Conservation (phyloP, 2,888 invertebrate species). For the Dermolepida albohirtum region DNA sequence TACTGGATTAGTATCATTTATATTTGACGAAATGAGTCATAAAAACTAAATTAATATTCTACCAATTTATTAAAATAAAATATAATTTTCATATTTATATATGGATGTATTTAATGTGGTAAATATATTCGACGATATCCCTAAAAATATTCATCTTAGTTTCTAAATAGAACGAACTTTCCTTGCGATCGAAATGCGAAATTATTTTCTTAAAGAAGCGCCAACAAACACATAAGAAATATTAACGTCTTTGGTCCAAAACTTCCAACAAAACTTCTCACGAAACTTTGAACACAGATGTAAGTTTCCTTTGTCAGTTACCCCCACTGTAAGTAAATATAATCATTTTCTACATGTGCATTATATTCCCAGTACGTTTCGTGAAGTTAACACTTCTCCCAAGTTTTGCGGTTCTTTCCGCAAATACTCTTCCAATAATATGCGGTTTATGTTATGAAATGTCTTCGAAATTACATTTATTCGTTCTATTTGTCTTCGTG, state of each 20-base stretch:
- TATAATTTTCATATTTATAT: too few species aligned
- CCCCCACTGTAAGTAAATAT: slow-evolving; percentile 31
- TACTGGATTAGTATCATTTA: too few species aligned
- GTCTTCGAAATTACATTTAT: slow-evolving; percentile 8
- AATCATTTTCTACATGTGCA: slow-evolving; percentile 36
- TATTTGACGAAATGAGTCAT: too few species aligned
- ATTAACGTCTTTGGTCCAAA: slow-evolving; percentile 32
- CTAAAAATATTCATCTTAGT: not conserved
- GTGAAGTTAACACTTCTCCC: slow-evolving; percentile 31
- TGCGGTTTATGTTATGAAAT: slow-evolving; percentile 19
- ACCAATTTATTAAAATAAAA: too few species aligned
- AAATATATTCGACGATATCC: not conserved
- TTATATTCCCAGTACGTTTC: slow-evolving; percentile 36
- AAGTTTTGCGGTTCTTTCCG: slow-evolving; percentile 22
- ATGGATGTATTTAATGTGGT: too few species aligned
- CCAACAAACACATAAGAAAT: slow-evolving; percentile 17
- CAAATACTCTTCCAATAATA: slow-evolving; percentile 30
- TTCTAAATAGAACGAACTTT: not conserved
- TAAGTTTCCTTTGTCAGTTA: slow-evolving; percentile 29
- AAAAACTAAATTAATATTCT: too few species aligned
- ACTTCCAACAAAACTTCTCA: slow-evolving; percentile 22
- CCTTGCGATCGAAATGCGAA: slow-evolving; percentile 13
- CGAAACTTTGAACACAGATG: slow-evolving; percentile 30
- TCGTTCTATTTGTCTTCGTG: not conserved
- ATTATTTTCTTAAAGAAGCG: slow-evolving; percentile 19